Evolutionary conservation across 2,888 invertebrate species (phyloP).

Genomic region (Melangyna quadrimaculata): DNA sequence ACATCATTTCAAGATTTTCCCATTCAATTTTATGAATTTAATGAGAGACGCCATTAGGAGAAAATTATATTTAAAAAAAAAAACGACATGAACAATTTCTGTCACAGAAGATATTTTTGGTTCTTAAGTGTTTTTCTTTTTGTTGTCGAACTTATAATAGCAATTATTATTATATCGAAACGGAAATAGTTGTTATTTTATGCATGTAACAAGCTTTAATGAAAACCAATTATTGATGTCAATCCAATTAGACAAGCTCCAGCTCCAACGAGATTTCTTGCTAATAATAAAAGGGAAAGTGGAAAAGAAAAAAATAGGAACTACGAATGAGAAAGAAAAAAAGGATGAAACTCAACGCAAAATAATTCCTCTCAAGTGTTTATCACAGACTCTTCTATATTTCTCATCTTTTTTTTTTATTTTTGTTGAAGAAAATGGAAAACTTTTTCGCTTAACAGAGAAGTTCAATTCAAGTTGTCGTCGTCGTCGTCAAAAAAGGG

Average conservation of each 20-base stretch:
- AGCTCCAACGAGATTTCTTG: background rate
- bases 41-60: conserved; percentile 48
- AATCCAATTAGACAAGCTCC: conserved; percentile 19
- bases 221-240: conserved; percentile 32
- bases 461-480: conserved; percentile 41
- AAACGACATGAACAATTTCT: background rate
- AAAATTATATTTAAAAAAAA: background rate
- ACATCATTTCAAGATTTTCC: conserved; percentile 11
- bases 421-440: background rate
- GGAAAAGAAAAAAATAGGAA: background rate
- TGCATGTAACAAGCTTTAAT: conserved; percentile 11
- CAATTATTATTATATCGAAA: conserved; percentile 1
- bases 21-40: conserved; percentile 36
- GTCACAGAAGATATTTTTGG: conserved; percentile 12
- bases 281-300: background rate
- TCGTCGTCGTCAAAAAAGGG: conserved; percentile 16
- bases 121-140: background rate
- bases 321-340: background rate
- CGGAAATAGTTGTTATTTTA: conserved; percentile 16
- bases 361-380: conserved; percentile 31
- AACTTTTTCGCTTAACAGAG: conserved; percentile 51
- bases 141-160: background rate
- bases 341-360: background rate
- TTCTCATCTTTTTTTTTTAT: background rate
- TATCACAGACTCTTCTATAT: conserved; percentile 4